Conservation (phyloP, 2,797 vertebrate genomes). For the Typhlichthys eigenmanni region DNA sequence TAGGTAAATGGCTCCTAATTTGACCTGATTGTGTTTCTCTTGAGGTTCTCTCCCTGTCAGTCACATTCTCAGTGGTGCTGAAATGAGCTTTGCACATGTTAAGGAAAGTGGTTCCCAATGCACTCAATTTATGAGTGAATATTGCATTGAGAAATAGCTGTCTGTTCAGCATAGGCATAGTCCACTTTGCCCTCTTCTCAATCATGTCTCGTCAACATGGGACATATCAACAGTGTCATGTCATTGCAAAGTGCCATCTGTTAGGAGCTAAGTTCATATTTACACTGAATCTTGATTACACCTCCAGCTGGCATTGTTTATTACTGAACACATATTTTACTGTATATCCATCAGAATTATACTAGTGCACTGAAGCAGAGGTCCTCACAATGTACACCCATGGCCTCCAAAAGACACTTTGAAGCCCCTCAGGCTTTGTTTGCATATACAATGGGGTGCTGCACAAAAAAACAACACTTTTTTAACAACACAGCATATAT, state of each 20-base stretch:
- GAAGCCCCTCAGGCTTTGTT: too few species aligned
- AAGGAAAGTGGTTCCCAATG: conserved; percentile 47
- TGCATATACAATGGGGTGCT: too few species aligned
- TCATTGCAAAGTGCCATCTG: conserved; percentile 38
- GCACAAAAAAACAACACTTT: too few species aligned
- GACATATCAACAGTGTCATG: conserved; percentile 39
- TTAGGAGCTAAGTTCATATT: conserved; percentile 25
- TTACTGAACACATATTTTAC: not conserved
- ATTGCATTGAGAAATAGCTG: conserved; percentile 45
- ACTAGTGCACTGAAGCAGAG: not conserved
- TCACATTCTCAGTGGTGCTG: conserved; percentile 24
- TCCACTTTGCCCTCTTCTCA: conserved; percentile 44
- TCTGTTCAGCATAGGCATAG: conserved; percentile 38
- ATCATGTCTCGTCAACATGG: conserved; percentile 22
- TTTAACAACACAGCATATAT: not conserved
- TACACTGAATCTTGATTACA: conserved; percentile 14
- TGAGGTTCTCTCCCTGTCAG: conserved; percentile 22
- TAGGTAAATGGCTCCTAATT: not conserved
- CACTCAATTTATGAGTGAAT: conserved; percentile 42
- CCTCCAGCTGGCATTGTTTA: not conserved
- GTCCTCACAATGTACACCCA: too few species aligned
- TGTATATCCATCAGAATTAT: not conserved
- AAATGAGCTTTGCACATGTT: conserved; percentile 37
- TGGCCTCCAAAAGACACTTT: too few species aligned
- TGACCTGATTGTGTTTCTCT: conserved; percentile 6